These are phyloP conservation scores for Clarias batrachus DNA, from an alignment of 2,113 vertebrate species.

Conservation along the genomic window DNA sequence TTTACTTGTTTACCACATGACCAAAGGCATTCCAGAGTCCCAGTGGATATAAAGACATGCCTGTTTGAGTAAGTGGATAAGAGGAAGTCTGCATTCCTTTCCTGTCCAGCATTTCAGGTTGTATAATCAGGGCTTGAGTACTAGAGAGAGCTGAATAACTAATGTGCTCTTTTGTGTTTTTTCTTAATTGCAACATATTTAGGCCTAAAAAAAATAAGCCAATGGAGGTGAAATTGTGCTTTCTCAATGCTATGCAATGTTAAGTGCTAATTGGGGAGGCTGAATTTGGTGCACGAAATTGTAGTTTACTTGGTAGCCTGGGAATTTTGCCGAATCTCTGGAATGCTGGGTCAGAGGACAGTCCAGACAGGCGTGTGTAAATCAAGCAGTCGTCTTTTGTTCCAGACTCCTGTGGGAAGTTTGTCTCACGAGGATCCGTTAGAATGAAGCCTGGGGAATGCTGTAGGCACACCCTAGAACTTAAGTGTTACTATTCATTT, in stretches of 20 bases:
- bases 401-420: constrained; percentile 51
- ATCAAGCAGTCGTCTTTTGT: constrained; percentile 49
- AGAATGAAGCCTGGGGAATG: constrained; percentile 49
- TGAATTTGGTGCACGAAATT: constrained; percentile 33
- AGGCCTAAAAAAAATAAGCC: constrained; percentile 21
- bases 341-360: constrained; percentile 45
- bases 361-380: constrained; percentile 52
- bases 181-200: constrained; percentile 23
- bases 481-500: constrained; percentile 47
- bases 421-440: constrained; percentile 46
- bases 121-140: constrained; percentile 67
- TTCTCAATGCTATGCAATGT: constrained; percentile 21
- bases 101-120: constrained; percentile 65
- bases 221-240: constrained; percentile 2
- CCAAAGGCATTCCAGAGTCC: constrained; percentile 70
- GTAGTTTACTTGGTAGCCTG: constrained; percentile 31
- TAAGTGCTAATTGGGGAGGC: constrained; percentile 10
- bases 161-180: constrained; percentile 21
- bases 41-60: constrained; percentile 70
- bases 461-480: constrained; percentile 45
- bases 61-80: constrained; percentile 75
- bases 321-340: constrained; percentile 37
- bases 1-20: constrained; percentile 66
- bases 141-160: constrained; percentile 41
- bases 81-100: constrained; percentile 75